These are phyloP conservation scores for Condylura cristata DNA, from an alignment of 2,113 vertebrate genomes.

Conservation along the genomic window DNA sequence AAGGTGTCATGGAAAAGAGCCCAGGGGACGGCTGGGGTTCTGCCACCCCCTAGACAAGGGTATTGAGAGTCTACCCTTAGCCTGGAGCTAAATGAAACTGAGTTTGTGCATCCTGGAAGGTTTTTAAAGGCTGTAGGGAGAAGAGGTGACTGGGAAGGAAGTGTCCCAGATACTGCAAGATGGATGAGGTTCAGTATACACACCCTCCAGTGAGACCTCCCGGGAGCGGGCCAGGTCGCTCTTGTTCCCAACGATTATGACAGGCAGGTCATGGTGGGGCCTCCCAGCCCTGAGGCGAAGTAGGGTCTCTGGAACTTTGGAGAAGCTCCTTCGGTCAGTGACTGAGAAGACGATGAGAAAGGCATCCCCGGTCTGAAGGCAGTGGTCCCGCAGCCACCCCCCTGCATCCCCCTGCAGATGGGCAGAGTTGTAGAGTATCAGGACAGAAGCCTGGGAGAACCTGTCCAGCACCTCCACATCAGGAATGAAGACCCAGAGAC, in stretches of 20 bases:
- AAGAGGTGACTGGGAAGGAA: neutral
- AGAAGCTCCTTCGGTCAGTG: slow-evolving; percentile 92
- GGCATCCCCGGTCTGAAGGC: slow-evolving; percentile 90
- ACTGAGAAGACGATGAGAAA: slow-evolving; percentile 94
- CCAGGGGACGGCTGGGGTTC: neutral
- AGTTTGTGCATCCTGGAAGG: neutral
- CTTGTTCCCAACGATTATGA: slow-evolving; percentile 95
- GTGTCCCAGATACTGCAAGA: neutral
- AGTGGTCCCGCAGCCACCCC: slow-evolving; percentile 88
- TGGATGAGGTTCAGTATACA: slow-evolving; percentile 39
- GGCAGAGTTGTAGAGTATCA: neutral
- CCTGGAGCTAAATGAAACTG: neutral
- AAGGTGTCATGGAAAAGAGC: neutral
- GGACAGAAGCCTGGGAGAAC: neutral
- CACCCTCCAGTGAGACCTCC: slow-evolving; percentile 91
- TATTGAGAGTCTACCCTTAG: neutral
- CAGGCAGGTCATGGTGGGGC: slow-evolving; percentile 91
- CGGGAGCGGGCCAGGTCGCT: slow-evolving; percentile 92
- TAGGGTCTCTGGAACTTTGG: slow-evolving; percentile 88
- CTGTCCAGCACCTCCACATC: neutral
- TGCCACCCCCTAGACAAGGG: neutral
- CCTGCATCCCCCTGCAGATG: slow-evolving; percentile 76
- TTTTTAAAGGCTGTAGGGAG: neutral
- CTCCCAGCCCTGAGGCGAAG: slow-evolving; percentile 90
- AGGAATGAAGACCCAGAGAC: neutral